A percentile compares a stretch with the other conserved stretches of the same genome.
Evolutionary conservation across 2,888 invertebrate genomes (phyloP).

Genomic region (Macaria notata): DNA sequence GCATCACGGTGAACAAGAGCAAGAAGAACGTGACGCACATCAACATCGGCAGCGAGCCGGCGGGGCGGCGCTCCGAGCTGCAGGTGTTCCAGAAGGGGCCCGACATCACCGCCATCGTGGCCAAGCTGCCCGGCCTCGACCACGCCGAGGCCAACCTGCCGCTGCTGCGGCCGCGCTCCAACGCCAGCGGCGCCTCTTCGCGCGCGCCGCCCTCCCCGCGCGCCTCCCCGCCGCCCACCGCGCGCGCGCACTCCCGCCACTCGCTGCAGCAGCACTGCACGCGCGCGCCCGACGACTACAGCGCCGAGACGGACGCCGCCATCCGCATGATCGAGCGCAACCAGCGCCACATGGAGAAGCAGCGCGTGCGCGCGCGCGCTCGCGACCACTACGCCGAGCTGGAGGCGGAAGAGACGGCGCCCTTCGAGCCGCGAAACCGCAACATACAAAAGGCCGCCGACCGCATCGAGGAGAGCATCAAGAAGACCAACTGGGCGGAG

Average conservation of each 20-base stretch:
- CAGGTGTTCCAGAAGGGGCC: constrained; percentile 91
- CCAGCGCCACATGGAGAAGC: constrained; percentile 82
- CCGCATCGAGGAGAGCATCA: constrained; percentile 72
- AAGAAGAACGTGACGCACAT: constrained; percentile 87
- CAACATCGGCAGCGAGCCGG: constrained; percentile 84
- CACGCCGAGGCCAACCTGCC: constrained; percentile 67
- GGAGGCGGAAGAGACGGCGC: too few relatives aligned
- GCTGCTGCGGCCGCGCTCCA: constrained; percentile 77
- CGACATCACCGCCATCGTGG: constrained; percentile 89
- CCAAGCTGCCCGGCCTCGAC: constrained; percentile 83
- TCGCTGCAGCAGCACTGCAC: constrained; percentile 76
- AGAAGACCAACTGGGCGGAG: constrained; percentile 78
- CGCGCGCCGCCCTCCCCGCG: constrained; percentile 68
- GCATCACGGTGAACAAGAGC: constrained; percentile 81
- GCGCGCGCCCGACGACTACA: constrained; percentile 76
- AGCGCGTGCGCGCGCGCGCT: constrained; percentile 64
- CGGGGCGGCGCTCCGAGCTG: constrained; percentile 78
- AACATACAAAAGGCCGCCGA: constrained; percentile 70
- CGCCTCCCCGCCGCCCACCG: constrained; percentile 53
- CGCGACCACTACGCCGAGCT: constrained; percentile 72
- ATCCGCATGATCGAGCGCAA: constrained; percentile 82
- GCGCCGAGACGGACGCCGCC: constrained; percentile 82
- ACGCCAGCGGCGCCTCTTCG: constrained; percentile 82
- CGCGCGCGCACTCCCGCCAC: constrained; percentile 69
- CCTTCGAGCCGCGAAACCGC: constrained; percentile 52